These are phyloP conservation scores for Conus ventricosus DNA, from an alignment of 1,140 invertebrate species.

Conservation along the genomic window DNA sequence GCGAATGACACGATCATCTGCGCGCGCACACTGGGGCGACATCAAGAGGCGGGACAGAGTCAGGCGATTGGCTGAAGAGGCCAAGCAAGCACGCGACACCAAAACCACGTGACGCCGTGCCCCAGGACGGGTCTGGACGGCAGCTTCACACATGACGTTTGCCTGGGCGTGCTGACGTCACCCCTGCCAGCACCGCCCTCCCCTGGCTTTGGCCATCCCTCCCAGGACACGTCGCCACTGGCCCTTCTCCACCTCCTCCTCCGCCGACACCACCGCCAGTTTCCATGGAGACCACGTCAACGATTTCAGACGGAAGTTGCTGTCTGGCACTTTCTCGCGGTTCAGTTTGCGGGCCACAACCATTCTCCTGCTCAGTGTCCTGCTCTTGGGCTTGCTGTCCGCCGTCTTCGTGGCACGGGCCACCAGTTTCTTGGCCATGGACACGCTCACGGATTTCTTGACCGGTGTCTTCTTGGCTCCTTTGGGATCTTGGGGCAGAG, in stretches of 20 bases:
- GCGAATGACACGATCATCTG: no score
- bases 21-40: no score
- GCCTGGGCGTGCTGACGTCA: no score
- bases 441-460: not conserved
- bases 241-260: not conserved
- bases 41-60: not conserved
- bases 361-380: not conserved
- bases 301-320: slow-evolving; percentile 46
- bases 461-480: not conserved
- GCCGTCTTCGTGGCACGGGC: not conserved
- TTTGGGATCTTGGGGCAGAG: not conserved
- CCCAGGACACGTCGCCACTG: slow-evolving; percentile 24
- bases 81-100: no score
- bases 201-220: not conserved
- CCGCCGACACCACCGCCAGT: slow-evolving; percentile 16
- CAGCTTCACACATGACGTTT: no score
- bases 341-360: slow-evolving; percentile 38
- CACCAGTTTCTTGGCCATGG: slow-evolving; percentile 3
- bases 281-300: slow-evolving; percentile 33
- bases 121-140: no score
- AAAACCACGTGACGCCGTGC: no score
- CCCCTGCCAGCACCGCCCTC: slow-evolving; percentile 19
- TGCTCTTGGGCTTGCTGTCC: not conserved
- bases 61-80: not conserved
- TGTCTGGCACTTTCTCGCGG: slow-evolving; percentile 47